phyloP scores from a whole-genome alignment of 2,797 vertebrate species.

The Pangasius macronema region DNA sequence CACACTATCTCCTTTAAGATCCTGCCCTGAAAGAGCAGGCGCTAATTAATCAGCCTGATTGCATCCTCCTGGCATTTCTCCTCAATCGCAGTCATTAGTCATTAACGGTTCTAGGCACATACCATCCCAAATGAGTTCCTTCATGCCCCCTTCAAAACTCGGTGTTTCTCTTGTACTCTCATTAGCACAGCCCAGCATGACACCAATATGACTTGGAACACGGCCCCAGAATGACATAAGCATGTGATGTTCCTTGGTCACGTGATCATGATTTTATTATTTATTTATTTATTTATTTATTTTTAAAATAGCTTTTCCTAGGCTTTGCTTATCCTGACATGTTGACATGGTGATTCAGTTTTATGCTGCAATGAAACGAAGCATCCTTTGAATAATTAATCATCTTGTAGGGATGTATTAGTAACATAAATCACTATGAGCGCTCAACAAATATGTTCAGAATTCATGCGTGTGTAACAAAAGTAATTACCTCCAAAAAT shows the following conservation, averaged over 20 bases:
- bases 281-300: neutral
- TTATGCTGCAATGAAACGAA: constrained; percentile 28
- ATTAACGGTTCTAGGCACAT: constrained; percentile 65
- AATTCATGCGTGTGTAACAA: constrained; percentile 35
- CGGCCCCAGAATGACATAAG: constrained; percentile 18
- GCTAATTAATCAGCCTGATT: constrained; percentile 64
- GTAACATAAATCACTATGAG: constrained; percentile 43
- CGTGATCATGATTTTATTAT: constrained; percentile 4
- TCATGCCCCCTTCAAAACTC: constrained; percentile 55
- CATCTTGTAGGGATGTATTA: constrained; percentile 37
- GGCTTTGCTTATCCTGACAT: neutral
- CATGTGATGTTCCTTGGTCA: constrained; percentile 1
- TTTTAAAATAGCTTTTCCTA: neutral
- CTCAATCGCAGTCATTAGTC: constrained; percentile 60
- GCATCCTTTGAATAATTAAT: constrained; percentile 46
- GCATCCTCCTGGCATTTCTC: constrained; percentile 55
- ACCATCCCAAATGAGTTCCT: constrained; percentile 55
- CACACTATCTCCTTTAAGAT: constrained; percentile 43
- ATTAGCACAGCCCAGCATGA: constrained; percentile 41
- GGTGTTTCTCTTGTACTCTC: constrained; percentile 41
- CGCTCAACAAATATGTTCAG: constrained; percentile 31
- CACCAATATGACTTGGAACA: neutral
- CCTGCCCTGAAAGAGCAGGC: constrained; percentile 38
- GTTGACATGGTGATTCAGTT: constrained; percentile 4
- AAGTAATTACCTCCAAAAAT: constrained; percentile 42